These are phyloP conservation scores for Seira ritae DNA, from an alignment of 2,888 invertebrate genomes.

Conservation along the genomic window DNA sequence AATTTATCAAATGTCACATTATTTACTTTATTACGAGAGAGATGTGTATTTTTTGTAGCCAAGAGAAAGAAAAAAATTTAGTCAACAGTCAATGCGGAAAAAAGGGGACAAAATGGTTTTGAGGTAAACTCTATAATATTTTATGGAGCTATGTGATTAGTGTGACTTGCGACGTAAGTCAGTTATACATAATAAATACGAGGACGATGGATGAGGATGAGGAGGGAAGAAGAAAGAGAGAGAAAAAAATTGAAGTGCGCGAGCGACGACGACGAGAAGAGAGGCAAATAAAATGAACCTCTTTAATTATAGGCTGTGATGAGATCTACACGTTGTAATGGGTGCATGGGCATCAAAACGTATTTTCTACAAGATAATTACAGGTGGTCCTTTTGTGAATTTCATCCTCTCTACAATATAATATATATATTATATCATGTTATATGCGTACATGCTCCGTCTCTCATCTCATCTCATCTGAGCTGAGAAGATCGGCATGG, in stretches of 20 bases:
- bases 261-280: constrained; percentile 47
- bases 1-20: too few species aligned
- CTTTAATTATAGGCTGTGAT: constrained; percentile 72
- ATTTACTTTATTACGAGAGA: too few species aligned
- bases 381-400: constrained; percentile 69
- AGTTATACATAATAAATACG: neutral
- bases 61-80: too few species aligned
- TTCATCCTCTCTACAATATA: too few species aligned
- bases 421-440: too few species aligned
- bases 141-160: neutral
- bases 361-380: constrained; percentile 73
- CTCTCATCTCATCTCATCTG: constrained; percentile 29
- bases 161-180: neutral
- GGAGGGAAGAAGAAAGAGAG: constrained; percentile 46
- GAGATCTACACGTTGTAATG: constrained; percentile 65
- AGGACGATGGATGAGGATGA: constrained; percentile 40
- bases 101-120: too few species aligned
- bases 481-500: too few species aligned
- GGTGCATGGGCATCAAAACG: constrained; percentile 71
- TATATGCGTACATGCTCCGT: constrained; percentile 55
- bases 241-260: constrained; percentile 52
- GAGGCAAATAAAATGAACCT: constrained; percentile 69
- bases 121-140: too few species aligned
- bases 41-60: too few species aligned
- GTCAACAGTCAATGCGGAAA: too few species aligned